Base-by-base conservation (phyloP, 2,888 invertebrate genomes). In the Oconnorella tubifera region DNA sequence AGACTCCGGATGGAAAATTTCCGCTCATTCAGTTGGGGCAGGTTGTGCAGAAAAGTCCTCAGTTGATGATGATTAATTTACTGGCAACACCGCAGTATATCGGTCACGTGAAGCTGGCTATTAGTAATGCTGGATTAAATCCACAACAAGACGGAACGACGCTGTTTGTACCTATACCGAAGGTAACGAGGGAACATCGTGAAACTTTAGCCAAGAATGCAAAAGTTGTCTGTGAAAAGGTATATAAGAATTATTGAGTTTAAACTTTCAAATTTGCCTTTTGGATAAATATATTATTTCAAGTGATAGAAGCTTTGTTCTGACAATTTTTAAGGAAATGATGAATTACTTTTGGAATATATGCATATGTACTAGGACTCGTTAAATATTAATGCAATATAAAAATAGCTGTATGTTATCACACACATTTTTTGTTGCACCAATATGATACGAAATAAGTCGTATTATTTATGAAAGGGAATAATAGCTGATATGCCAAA, bases 141-240 rank as follows among this genome's bases (percentile, higher is more conserved):
- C 93, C 95, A 0, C 95, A 96, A 79, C 93, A 94, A 81, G 96
- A 97, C 78, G 94, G 94, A 28, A 93, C 92, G 1, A 91, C 90
- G 1, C 82, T 97, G 57, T 95, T 87, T 81, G 86, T 97, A 60
- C 90, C 92, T 48, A 86, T 94, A 71, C 93, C 95, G 14, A 94
- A 92, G 82, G 90, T 98, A 0, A 96, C 97, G 0, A 90, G 90
- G 78, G 96, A 98, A 79, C 90, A 95, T 77, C 85, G 97, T 71
- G 95, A 96, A 83, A 87, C 86, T 66, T 84, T 98, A 65, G 88
- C 91, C 0, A 93, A 92, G 83, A 91, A 88, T 85, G 95, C 96
- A 0, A 94, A 92, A 83, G 84, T 85, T 0, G 76, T 92, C 59
- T 92, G 88, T 77, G 86, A 90, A 2, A 90, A 90, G 19, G 62